Base-by-base conservation (phyloP, 1,140 invertebrate species). In the Thalassaphorura encarpata region DNA sequence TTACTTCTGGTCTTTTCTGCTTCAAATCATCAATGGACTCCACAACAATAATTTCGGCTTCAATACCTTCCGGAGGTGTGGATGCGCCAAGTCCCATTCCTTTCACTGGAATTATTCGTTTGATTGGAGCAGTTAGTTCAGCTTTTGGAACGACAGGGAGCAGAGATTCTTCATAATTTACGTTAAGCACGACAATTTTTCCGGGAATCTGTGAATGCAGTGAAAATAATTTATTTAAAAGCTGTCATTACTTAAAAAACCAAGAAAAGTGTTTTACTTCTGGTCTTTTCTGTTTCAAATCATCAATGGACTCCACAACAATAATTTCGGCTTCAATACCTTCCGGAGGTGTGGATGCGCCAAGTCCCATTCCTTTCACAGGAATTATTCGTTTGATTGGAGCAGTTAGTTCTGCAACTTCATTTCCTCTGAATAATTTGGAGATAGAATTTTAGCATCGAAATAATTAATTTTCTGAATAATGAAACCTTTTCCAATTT, bases 231-330 rank as follows among this genome's bases (percentile, higher is more conserved):
- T n/a, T n/a, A n/a, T n/a, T n/a, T n/a, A n/a, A n/a, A n/a, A n/a
- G n/a, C n/a, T n/a, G n/a, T 13, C 21, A 8, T 27, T 47, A 8
- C 28, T 47, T 47, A 47, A 47, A 47, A 47, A n/a, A n/a, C n/a
- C n/a, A n/a, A 8, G 28, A 47, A 19, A 13, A 19, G 8, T 19
- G 24, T 4, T 29, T 51, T 36, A 51, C 48, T 13, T 51, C 33
- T 26, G 21, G 53, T 56, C 45, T 59, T 42, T 42, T 56, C 18
- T 1, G 43, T 64, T 69, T 48, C 15, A 76, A 52, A 39, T 75
- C 73, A 40, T 73, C 69, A 62, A 75, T 74, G 52, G 62, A 62
- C 15, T 60, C 67, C 3, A 74, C 70, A 13, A 75, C 72, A 26
- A 75, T 54, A 18, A 69, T 70, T 26, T 72, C 68, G 15, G 47